These are phyloP conservation scores for Thripadectes ignobilis DNA, from an alignment of 2,797 vertebrate species.

Conservation along the genomic window DNA sequence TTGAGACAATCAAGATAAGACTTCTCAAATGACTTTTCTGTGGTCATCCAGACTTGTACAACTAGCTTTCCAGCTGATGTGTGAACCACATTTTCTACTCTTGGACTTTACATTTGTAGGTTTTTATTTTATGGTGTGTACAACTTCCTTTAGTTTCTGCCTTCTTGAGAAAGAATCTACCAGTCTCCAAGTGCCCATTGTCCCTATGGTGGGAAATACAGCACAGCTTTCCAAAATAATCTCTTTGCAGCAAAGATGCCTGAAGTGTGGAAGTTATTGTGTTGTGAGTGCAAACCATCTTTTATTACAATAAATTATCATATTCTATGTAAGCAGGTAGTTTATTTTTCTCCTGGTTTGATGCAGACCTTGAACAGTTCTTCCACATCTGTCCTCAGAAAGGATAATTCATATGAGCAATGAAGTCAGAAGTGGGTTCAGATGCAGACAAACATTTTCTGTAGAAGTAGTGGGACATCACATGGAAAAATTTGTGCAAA, in stretches of 20 bases:
- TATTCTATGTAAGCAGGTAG: neutral
- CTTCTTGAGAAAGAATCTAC: neutral
- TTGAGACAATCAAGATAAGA: neutral
- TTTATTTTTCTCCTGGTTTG: conserved; percentile 7
- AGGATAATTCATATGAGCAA: neutral
- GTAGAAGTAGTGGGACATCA: neutral
- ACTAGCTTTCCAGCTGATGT: neutral
- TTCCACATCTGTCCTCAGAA: neutral
- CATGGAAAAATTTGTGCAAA: neutral
- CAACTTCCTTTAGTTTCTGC: neutral
- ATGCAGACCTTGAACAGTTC: neutral
- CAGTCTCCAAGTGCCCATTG: neutral
- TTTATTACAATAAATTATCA: neutral
- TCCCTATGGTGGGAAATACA: neutral
- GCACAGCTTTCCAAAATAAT: neutral
- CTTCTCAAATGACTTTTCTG: neutral
- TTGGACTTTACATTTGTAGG: neutral
- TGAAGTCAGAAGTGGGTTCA: neutral
- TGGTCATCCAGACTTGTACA: neutral
- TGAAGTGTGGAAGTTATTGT: neutral
- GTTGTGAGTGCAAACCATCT: neutral
- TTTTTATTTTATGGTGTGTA: neutral
- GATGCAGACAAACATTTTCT: neutral
- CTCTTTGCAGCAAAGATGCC: neutral
- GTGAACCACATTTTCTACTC: neutral